Percentiles rank a stretch among this genome's conserved stretches.
Evolutionary conservation across 2,113 vertebrate species (phyloP).

Genomic region (Gymnobelideus leadbeateri): DNA sequence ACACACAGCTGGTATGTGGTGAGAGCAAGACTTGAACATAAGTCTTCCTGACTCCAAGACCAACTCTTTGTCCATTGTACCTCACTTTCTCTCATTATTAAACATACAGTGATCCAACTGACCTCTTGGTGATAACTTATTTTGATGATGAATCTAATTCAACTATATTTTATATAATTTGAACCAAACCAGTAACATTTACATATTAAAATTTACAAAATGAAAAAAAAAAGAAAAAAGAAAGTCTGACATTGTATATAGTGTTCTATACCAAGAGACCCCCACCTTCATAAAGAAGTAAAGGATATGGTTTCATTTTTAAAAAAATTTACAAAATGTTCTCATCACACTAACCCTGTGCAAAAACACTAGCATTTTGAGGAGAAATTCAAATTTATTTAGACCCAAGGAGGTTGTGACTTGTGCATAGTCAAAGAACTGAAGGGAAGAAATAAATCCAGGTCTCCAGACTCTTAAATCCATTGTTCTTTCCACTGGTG

Average conservation of each 20-base stretch:
- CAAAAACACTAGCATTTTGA: background rate
- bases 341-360: background rate
- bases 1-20: background rate
- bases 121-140: background rate
- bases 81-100: background rate
- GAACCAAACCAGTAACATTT: background rate
- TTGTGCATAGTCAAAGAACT: background rate
- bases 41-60: background rate
- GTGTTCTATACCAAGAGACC: too few species aligned
- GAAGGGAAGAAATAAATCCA: background rate
- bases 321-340: background rate
- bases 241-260: too few species aligned
- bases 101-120: background rate
- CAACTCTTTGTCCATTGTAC: background rate
- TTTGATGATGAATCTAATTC: background rate
- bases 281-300: too few species aligned
- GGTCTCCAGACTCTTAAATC: background rate
- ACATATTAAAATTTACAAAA: background rate
- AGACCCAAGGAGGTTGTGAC: background rate
- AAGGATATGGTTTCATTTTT: too few species aligned
- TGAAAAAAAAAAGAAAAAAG: too few species aligned
- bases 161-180: background rate
- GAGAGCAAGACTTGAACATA: background rate
- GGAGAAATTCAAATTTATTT: background rate
- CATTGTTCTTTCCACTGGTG: background rate